These are phyloP conservation scores for Bryconaethiops microstoma DNA, from an alignment of 2,797 vertebrate species.

Conservation along the genomic window DNA sequence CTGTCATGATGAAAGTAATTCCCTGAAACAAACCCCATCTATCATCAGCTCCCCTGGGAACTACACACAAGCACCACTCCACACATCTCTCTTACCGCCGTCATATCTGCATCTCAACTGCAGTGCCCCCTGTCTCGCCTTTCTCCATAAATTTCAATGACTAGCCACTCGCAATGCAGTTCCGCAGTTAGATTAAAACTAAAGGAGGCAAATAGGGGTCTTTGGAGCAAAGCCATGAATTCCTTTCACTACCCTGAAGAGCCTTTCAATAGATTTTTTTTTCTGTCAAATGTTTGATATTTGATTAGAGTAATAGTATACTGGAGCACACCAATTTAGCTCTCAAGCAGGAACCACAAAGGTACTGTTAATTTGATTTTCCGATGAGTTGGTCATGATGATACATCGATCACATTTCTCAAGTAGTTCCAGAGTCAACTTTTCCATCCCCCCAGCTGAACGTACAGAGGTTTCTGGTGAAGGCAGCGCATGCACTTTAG, in stretches of 20 bases:
- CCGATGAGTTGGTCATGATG: slow-evolving; percentile 4
- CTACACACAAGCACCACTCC: slow-evolving; percentile 11
- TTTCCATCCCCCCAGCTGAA: neutral
- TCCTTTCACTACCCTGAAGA: neutral
- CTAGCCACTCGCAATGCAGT: neutral
- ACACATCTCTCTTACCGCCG: slow-evolving; percentile 21
- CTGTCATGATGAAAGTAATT: slow-evolving; percentile 54
- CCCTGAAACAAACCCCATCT: slow-evolving; percentile 58
- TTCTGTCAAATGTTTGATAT: neutral
- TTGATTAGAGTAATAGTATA: neutral
- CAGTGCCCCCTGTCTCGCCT: slow-evolving; percentile 20
- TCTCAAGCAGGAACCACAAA: neutral
- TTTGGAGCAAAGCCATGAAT: neutral
- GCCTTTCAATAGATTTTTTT: neutral
- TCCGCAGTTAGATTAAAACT: neutral
- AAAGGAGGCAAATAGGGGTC: neutral
- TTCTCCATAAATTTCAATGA: slow-evolving; percentile 3
- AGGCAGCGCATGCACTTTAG: neutral
- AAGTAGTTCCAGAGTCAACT: neutral
- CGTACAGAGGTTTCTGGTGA: neutral
- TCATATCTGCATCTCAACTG: slow-evolving; percentile 26
- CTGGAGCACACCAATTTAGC: neutral
- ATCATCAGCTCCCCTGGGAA: slow-evolving; percentile 51
- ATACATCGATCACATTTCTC: neutral
- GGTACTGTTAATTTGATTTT: neutral